These are phyloP conservation scores for Sycophaga agraensis DNA, from an alignment of 1,140 invertebrate species.

Conservation along the genomic window DNA sequence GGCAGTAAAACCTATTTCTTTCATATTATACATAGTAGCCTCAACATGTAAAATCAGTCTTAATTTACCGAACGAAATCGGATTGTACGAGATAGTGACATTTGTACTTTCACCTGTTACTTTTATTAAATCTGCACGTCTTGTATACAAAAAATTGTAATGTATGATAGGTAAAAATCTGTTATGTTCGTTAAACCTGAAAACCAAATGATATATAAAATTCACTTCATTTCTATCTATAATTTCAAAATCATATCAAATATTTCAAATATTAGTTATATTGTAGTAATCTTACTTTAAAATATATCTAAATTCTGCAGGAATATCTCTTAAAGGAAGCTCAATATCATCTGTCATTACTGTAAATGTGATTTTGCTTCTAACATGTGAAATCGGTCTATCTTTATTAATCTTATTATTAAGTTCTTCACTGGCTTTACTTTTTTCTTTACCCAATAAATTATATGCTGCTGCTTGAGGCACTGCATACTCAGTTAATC, in stretches of 20 bases:
- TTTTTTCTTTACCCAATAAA: slow-evolving; percentile 63
- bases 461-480: slow-evolving; percentile 77
- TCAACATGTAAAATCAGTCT: slow-evolving; percentile 80
- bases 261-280: slow-evolving; percentile 1
- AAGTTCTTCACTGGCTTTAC: no score
- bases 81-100: slow-evolving; percentile 64
- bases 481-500: slow-evolving; percentile 69
- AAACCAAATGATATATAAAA: slow-evolving; percentile 40
- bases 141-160: slow-evolving; percentile 78
- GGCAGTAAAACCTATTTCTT: slow-evolving; percentile 80
- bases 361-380: slow-evolving; percentile 63
- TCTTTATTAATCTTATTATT: slow-evolving; percentile 32
- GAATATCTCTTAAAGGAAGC: slow-evolving; percentile 63
- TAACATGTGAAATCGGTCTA: slow-evolving; percentile 63
- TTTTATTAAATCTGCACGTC: slow-evolving; percentile 72
- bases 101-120: slow-evolving; percentile 62
- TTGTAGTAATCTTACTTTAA: slow-evolving; percentile 55
- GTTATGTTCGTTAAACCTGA: slow-evolving; percentile 63
- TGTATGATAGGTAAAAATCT: slow-evolving; percentile 82
- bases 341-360: slow-evolving; percentile 67
- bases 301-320: slow-evolving; percentile 61
- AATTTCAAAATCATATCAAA: no score
- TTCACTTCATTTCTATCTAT: neutral
- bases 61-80: slow-evolving; percentile 70
- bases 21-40: slow-evolving; percentile 73